A percentile compares a stretch with the other conserved stretches of the same genome.
phyloP scores from a whole-genome alignment of 2,113 vertebrate genomes.

The Marmota monax region DNA sequence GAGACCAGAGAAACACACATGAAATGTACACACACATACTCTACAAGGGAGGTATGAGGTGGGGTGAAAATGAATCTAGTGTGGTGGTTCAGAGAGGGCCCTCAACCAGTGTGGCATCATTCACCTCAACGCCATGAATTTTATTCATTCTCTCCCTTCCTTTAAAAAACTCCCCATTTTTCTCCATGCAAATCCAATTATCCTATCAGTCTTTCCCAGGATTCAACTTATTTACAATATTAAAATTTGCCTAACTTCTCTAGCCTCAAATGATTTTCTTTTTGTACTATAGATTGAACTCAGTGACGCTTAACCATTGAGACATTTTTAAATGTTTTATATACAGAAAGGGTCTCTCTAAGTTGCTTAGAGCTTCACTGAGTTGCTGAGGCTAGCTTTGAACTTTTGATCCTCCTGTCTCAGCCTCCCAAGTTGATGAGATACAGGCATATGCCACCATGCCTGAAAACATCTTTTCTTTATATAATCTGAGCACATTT shows the following conservation, averaged over 20 bases:
- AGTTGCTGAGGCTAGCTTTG: too few species aligned
- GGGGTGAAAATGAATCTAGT: neutral
- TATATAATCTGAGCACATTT: neutral
- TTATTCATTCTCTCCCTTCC: neutral
- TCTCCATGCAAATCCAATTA: slow-evolving; percentile 1
- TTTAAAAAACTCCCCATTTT: neutral
- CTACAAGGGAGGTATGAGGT: too few species aligned
- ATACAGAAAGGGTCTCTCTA: too few species aligned
- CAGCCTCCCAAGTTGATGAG: too few species aligned
- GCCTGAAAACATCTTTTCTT: neutral
- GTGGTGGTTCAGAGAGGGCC: neutral
- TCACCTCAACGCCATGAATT: neutral
- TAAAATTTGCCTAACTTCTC: slow-evolving; percentile 20
- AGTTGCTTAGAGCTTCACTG: too few species aligned
- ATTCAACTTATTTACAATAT: neutral
- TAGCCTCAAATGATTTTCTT: neutral
- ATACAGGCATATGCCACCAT: too few species aligned
- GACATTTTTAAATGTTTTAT: too few species aligned
- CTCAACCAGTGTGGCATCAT: neutral
- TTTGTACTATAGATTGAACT: too few species aligned
- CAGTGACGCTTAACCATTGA: too few species aligned
- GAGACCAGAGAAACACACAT: neutral
- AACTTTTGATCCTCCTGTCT: too few species aligned
- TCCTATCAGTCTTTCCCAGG: neutral
- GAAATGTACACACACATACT: neutral